Conservation (phyloP, 2,797 vertebrate species). For the Propithecus perrieri region DNA sequence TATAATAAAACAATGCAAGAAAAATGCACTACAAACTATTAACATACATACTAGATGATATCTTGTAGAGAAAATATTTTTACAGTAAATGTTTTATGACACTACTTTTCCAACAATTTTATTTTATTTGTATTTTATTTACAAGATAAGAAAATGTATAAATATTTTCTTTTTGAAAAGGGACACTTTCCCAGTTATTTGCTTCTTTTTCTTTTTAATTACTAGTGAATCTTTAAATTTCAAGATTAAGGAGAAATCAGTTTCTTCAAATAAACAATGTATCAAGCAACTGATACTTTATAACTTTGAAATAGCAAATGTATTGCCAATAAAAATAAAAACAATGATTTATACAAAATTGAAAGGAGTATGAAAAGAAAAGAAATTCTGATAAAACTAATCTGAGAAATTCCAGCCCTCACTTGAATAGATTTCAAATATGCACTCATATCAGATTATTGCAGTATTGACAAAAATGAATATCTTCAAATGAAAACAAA, state of each 20-base stretch:
- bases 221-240: background rate
- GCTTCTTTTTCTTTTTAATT: background rate
- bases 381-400: slow-evolving; percentile 19
- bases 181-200: background rate
- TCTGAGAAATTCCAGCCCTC: background rate
- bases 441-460: background rate
- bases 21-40: background rate
- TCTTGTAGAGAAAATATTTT: background rate
- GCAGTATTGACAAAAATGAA: background rate
- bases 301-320: slow-evolving; percentile 12
- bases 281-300: background rate
- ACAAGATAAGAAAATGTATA: background rate
- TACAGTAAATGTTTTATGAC: background rate
- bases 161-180: background rate
- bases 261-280: background rate
- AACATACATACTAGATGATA: background rate
- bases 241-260: background rate
- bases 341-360: background rate
- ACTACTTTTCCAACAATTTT: background rate
- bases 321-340: slow-evolving; percentile 55
- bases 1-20: background rate
- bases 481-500: background rate
- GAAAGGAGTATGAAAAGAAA: background rate
- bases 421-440: background rate
- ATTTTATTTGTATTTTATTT: slow-evolving; percentile 11